Evolutionary conservation across 2,888 invertebrate species (phyloP), one percentile per base, ranked within the genome.

Genomic region (Philonicus albiceps): DNA sequence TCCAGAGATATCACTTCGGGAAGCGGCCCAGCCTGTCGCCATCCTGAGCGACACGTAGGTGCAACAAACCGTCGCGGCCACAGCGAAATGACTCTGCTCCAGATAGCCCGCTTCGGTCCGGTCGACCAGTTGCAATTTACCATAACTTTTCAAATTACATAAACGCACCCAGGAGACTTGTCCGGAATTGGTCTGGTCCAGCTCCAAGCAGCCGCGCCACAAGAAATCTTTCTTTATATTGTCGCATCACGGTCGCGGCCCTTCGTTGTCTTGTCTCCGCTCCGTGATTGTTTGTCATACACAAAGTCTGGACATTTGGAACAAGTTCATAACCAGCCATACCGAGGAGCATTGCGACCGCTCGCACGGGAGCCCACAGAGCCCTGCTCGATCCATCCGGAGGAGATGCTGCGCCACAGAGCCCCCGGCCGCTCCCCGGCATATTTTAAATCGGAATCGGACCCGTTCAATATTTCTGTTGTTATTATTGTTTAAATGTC

Each of bases 281-380:
- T 64, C 84, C 34, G 43, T 85, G 84, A 85, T 85, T 85, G 85
- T 85, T 85, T 85, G 85, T 85, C 84, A 84, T 73, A 84, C 73
- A 73, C 40, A 73, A 84, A 37, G 43, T 84, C 73, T 85, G 75
- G 85, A 85, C 75, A 85, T 85, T 85, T 85, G 75, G 49, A 85
- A 85, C 85, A 85, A 85, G 85, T 85, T 85, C 75, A 85, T 85
- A 85, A 85, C 85, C 85, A 85, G 75, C 85, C 55, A 85, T 75
- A 76, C 75, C 55, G 53, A 85, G 85, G 75, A 37, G 31, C 53
- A 85, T 72, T 30, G 85, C 43, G 27, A 53, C n/a, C 53, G 55
- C 31, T n/a, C 49, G 53, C 31, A 53, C 49, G n/a, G 80, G 53
- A 34, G 80, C 80, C 76, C 8, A n/a, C 49, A 22, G 55, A 37